These are phyloP conservation scores for Enteromius unitaeniatus DNA, from an alignment of 2,797 vertebrate species.

Conservation along the genomic window DNA sequence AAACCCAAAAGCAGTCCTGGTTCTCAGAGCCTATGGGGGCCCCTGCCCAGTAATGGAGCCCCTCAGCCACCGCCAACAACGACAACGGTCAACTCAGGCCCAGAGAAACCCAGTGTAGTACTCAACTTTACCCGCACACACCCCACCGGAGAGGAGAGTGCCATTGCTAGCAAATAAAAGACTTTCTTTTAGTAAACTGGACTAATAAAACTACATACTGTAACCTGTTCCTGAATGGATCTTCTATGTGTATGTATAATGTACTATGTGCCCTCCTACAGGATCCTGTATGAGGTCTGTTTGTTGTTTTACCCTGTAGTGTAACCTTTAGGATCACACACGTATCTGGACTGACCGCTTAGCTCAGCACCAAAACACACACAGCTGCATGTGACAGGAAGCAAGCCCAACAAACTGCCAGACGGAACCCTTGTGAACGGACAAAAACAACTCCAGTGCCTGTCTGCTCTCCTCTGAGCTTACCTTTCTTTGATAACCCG, in stretches of 20 bases:
- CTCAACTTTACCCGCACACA: constrained; percentile 86
- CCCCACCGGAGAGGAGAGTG: constrained; percentile 88
- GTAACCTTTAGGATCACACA: constrained; percentile 55
- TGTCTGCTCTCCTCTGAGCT: constrained; percentile 67
- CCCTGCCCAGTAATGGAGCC: constrained; percentile 70
- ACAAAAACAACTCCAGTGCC: constrained; percentile 65
- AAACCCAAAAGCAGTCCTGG: constrained; percentile 80
- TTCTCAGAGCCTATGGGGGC: constrained; percentile 71
- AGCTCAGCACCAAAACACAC: constrained; percentile 32
- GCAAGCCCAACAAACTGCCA: constrained; percentile 14
- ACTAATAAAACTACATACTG: constrained; percentile 43
- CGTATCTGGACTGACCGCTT: constrained; percentile 51
- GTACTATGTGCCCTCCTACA: constrained; percentile 31
- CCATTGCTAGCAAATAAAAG: constrained; percentile 86
- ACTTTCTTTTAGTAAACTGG: constrained; percentile 48
- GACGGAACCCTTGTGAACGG: constrained; percentile 1
- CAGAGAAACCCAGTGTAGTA: constrained; percentile 72
- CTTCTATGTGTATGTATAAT: constrained; percentile 43
- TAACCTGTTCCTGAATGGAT: constrained; percentile 40
- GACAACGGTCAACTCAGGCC: constrained; percentile 59
- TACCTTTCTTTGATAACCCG: constrained; percentile 21
- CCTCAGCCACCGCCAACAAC: constrained; percentile 44
- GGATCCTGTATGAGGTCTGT: constrained; percentile 25
- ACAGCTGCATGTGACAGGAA: constrained; percentile 43
- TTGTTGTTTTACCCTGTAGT: constrained; percentile 44